phyloP scores from a whole-genome alignment of 2,888 invertebrate species.

The Drosophila ezoana region DNA sequence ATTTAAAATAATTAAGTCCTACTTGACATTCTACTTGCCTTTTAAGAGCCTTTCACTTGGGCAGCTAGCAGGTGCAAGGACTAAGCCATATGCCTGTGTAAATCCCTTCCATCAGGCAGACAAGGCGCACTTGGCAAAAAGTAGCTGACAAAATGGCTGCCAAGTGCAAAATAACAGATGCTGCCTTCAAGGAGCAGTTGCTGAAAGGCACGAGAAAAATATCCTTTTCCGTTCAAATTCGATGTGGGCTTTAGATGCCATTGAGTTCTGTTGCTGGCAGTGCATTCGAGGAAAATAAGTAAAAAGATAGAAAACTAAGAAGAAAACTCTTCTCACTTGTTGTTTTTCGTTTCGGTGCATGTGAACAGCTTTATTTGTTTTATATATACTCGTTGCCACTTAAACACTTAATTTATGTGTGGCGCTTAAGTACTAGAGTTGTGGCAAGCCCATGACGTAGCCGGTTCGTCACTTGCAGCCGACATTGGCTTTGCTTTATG shows the following conservation, averaged over 20 bases:
- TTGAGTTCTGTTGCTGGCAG: constrained; percentile 11
- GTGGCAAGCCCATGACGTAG: constrained; percentile 26
- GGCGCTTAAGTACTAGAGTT: constrained; percentile 27
- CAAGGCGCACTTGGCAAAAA: constrained; percentile 11
- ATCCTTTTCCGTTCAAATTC: not conserved
- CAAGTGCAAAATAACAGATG: constrained; percentile 24
- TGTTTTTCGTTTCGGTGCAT: constrained; percentile 23
- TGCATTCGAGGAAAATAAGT: not conserved
- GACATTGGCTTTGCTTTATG: constrained; percentile 58
- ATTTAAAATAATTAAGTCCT: not conserved
- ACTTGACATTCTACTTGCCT: not conserved
- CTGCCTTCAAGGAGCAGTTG: not conserved
- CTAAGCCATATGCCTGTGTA: constrained; percentile 19
- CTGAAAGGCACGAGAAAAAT: not conserved
- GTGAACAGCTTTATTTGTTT: constrained; percentile 49
- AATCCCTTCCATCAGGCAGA: constrained; percentile 4
- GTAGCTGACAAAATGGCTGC: constrained; percentile 21
- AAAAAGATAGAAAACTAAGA: not conserved
- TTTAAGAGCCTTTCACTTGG: constrained; percentile 2
- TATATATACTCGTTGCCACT: constrained; percentile 50
- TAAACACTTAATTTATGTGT: constrained; percentile 66
- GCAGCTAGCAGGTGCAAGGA: constrained; percentile 39
- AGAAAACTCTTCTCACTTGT: not conserved
- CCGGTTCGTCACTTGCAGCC: constrained; percentile 54
- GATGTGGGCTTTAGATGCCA: constrained; percentile 2